These are phyloP conservation scores for Caenorhabditis auriculariae DNA, from an alignment of 2,888 invertebrate genomes.

Conservation along the genomic window DNA sequence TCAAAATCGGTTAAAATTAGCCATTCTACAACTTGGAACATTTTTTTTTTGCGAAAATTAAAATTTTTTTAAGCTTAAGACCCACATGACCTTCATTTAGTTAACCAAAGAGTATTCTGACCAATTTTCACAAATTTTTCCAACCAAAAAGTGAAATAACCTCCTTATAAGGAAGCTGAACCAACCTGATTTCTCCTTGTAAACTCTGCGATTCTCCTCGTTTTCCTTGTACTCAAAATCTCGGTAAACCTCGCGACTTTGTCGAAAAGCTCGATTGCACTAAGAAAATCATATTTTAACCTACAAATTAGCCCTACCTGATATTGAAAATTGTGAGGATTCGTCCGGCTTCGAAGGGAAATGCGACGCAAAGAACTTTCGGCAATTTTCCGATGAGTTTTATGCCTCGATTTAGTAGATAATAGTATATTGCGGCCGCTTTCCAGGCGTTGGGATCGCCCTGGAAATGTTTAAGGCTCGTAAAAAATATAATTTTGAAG, in stretches of 20 bases:
- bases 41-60: neutral
- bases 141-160: too few relatives aligned
- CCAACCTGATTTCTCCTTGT: neutral
- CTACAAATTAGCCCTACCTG: neutral
- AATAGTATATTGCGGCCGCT: conserved; percentile 15
- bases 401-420: conserved; percentile 9
- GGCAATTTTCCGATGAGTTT: conserved; percentile 19
- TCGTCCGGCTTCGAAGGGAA: too few relatives aligned
- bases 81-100: too few relatives aligned
- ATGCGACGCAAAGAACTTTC: too few relatives aligned
- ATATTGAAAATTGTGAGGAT: neutral
- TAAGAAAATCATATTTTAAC: conserved; percentile 1
- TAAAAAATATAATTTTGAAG: too few relatives aligned
- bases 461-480: too few relatives aligned
- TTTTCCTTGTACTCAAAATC: conserved; percentile 19
- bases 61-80: neutral
- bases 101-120: too few relatives aligned
- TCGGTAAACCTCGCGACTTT: conserved; percentile 30
- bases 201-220: conserved; percentile 9
- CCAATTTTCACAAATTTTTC: too few relatives aligned
- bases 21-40: too few relatives aligned
- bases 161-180: neutral
- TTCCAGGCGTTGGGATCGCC: conserved; percentile 17
- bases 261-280: conserved; percentile 28
- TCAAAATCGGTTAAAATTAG: too few relatives aligned